phyloP scores from a whole-genome alignment of 2,797 vertebrate species.

The Carduelis carduelis region DNA sequence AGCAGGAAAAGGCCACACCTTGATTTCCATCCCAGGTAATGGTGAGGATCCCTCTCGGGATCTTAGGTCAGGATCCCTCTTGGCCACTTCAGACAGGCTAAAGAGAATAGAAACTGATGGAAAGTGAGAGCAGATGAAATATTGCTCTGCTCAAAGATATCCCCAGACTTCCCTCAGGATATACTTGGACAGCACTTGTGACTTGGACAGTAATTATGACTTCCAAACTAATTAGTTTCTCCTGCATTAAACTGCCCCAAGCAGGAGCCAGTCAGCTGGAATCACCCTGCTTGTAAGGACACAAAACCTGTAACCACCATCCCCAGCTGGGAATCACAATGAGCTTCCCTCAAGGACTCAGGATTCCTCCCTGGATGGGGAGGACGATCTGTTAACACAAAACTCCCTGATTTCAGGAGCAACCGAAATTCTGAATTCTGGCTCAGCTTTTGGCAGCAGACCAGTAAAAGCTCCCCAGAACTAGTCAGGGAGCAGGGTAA shows the following conservation, averaged over 20 bases:
- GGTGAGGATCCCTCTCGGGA: neutral
- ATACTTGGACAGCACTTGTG: neutral
- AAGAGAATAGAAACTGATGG: neutral
- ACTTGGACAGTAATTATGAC: neutral
- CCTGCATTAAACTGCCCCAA: neutral
- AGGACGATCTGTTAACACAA: neutral
- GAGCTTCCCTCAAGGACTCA: neutral
- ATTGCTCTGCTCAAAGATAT: neutral
- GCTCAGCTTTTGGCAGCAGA: neutral
- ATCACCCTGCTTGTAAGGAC: neutral
- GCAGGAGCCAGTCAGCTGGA: neutral
- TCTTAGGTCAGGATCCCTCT: neutral
- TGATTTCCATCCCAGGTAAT: neutral
- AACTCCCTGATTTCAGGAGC: neutral
- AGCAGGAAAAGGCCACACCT: fast-evolving
- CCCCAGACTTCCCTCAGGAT: neutral
- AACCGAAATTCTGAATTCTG: neutral
- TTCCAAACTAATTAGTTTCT: neutral
- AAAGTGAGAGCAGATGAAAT: neutral
- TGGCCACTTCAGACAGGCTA: neutral
- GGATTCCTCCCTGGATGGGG: neutral
- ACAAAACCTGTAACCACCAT: neutral
- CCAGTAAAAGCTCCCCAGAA: neutral
- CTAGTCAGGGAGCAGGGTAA: neutral
- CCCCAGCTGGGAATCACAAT: neutral